These are phyloP conservation scores for Camponotus fellah DNA, from an alignment of 2,888 invertebrate species.

Conservation along the genomic window DNA sequence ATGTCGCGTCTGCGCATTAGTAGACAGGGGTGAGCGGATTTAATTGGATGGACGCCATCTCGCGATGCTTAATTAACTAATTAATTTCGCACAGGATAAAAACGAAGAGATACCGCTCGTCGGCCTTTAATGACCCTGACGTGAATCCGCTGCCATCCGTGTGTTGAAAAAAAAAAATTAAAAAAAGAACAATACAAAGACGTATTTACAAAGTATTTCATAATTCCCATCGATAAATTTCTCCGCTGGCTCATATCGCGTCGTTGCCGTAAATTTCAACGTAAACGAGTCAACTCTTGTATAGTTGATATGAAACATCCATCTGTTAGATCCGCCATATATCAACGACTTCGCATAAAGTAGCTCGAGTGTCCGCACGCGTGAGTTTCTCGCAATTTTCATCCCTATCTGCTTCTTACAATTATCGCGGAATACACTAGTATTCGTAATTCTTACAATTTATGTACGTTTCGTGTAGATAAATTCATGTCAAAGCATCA, in stretches of 20 bases:
- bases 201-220: neutral
- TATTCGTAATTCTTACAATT: neutral
- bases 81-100: constrained; percentile 83
- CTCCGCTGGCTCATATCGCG: neutral
- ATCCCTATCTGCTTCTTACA: constrained; percentile 53
- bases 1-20: constrained; percentile 78
- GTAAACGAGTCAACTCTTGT: constrained; percentile 20
- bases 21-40: constrained; percentile 78
- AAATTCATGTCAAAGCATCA: neutral
- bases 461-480: neutral
- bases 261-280: constrained; percentile 26
- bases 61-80: constrained; percentile 84
- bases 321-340: constrained; percentile 60
- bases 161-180: neutral
- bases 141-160: constrained; percentile 30
- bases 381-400: constrained; percentile 53
- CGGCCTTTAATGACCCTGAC: constrained; percentile 61
- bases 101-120: constrained; percentile 73
- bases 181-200: neutral
- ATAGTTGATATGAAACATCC: constrained; percentile 28
- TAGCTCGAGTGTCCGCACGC: constrained; percentile 64
- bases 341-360: constrained; percentile 69
- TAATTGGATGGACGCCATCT: constrained; percentile 84
- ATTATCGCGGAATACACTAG: constrained; percentile 57
- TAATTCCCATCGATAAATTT: constrained; percentile 26